phyloP scores from a whole-genome alignment of 2,797 vertebrate genomes.

The Thaleichthys pacificus region DNA sequence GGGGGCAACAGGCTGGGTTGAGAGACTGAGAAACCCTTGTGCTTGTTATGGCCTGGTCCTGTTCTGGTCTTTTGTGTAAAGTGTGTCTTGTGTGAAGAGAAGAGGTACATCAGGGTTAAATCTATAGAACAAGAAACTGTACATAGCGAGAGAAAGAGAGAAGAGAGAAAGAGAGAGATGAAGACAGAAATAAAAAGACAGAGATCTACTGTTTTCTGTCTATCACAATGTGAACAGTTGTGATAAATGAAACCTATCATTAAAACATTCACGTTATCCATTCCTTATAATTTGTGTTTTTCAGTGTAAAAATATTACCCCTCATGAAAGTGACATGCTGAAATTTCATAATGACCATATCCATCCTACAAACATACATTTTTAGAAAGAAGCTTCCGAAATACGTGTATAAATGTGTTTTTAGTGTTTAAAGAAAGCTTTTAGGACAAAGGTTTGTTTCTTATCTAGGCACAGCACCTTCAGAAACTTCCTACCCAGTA shows the following conservation, averaged over 20 bases:
- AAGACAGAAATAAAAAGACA: too few species aligned
- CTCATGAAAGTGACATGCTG: background rate
- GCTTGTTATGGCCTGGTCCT: conserved; percentile 24
- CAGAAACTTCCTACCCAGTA: conserved; percentile 67
- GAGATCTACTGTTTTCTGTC: too few species aligned
- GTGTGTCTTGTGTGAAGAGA: conserved; percentile 8
- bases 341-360: conserved; percentile 31
- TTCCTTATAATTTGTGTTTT: background rate
- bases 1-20: background rate
- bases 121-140: conserved; percentile 32
- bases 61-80: conserved; percentile 26
- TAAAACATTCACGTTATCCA: conserved; percentile 5
- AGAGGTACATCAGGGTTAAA: conserved; percentile 33
- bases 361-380: conserved; percentile 17
- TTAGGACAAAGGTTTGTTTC: conserved; percentile 61
- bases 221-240: background rate
- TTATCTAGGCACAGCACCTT: conserved; percentile 72
- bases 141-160: too few species aligned
- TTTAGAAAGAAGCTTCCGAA: conserved; percentile 46
- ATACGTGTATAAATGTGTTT: conserved; percentile 45
- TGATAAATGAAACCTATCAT: background rate
- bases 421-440: conserved; percentile 50
- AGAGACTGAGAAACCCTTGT: conserved; percentile 35
- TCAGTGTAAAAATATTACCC: conserved; percentile 12
- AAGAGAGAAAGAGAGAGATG: conserved; percentile 12